Evolutionary conservation across 2,888 invertebrate species (phyloP).

Genomic region (Drosophila vallismaia): DNA sequence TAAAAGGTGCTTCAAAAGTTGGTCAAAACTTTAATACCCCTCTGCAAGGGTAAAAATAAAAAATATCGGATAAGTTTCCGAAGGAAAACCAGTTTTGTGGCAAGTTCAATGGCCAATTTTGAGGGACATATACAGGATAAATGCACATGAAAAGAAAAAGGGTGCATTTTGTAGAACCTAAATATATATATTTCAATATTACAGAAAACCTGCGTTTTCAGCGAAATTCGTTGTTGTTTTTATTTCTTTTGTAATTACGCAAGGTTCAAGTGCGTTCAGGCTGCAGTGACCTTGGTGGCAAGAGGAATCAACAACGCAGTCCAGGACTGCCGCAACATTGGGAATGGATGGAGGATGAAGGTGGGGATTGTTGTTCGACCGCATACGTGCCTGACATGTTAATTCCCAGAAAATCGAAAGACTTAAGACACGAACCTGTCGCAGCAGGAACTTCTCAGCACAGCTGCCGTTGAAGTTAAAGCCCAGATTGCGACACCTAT

Average conservation of each 20-base stretch:
- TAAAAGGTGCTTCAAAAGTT: too few species aligned
- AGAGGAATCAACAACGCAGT: slow-evolving; percentile 22
- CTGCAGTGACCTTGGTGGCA: slow-evolving; percentile 72
- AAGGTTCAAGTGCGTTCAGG: slow-evolving; percentile 68
- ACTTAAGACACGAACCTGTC: slow-evolving; percentile 78
- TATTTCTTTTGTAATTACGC: not conserved
- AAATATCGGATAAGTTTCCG: slow-evolving; percentile 8
- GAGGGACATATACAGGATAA: slow-evolving; percentile 60
- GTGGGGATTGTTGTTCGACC: slow-evolving; percentile 32
- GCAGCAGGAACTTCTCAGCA: slow-evolving; percentile 70
- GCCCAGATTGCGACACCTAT: slow-evolving; percentile 50
- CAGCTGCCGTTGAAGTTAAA: slow-evolving; percentile 13
- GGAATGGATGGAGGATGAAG: slow-evolving; percentile 3
- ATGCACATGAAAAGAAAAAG: slow-evolving; percentile 6
- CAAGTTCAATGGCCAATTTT: slow-evolving; percentile 72
- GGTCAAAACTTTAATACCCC: too few species aligned
- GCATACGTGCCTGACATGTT: slow-evolving; percentile 50
- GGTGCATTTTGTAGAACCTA: not conserved
- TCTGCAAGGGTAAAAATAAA: too few species aligned
- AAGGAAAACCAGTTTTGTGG: slow-evolving; percentile 64
- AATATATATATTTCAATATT: not conserved
- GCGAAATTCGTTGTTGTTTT: not conserved
- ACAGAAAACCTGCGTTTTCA: too few species aligned
- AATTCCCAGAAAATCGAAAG: slow-evolving; percentile 61
- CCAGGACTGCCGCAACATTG: slow-evolving; percentile 34